phyloP scores from a whole-genome alignment of 2,888 invertebrate genomes.

The Apotomis turbidana region DNA sequence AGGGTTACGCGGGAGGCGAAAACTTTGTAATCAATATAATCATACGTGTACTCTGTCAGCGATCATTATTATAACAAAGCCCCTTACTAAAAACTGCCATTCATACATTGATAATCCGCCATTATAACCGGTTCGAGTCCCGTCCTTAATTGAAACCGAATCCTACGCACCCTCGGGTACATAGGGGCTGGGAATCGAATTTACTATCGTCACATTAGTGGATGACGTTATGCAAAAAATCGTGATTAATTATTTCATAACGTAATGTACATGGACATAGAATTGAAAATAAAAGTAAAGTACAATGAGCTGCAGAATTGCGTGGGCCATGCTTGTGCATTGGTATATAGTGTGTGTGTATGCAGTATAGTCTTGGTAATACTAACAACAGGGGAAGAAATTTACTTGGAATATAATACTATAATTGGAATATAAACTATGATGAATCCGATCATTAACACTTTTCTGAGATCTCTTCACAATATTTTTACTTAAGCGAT shows the following conservation, averaged over 20 bases:
- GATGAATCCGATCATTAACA: too few relatives aligned
- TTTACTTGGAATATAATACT: too few relatives aligned
- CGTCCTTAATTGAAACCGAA: conserved; percentile 39
- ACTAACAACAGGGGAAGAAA: too few relatives aligned
- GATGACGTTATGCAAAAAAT: conserved; percentile 49
- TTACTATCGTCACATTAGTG: conserved; percentile 64
- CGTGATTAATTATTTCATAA: not conserved
- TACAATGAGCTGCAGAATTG: too few relatives aligned
- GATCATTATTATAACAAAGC: conserved; percentile 4
- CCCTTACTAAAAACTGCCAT: conserved; percentile 35
- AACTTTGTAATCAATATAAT: conserved; percentile 3
- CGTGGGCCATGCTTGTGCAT: too few relatives aligned
- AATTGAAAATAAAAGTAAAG: too few relatives aligned
- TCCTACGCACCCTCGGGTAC: conserved; percentile 29
- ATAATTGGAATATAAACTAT: too few relatives aligned
- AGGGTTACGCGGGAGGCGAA: not conserved
- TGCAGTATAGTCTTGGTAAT: too few relatives aligned
- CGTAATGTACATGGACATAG: too few relatives aligned
- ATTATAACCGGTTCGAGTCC: conserved; percentile 35
- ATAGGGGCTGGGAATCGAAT: conserved; percentile 57
- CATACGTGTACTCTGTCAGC: conserved; percentile 12
- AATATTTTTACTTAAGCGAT: too few relatives aligned
- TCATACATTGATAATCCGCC: conserved; percentile 40
- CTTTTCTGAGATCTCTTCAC: too few relatives aligned
- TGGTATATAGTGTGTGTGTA: too few relatives aligned